A percentile compares a stretch with the other conserved stretches of the same genome.
Evolutionary conservation across 92 coral and sea anemone species (phyloP).

Genomic region (Pocillopora grandis): DNA sequence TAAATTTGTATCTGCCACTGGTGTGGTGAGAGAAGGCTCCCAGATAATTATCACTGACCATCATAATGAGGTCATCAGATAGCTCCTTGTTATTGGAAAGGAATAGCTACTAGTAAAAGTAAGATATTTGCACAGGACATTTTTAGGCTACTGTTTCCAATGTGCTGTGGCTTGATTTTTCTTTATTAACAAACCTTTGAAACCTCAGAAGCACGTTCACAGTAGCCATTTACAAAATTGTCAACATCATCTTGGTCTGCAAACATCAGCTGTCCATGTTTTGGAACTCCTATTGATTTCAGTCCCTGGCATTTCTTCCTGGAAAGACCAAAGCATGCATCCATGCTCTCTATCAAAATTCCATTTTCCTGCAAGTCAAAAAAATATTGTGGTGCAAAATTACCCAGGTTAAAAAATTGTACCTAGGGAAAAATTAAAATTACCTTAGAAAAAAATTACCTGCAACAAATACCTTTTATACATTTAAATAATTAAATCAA

Average conservation of each 20-base stretch:
- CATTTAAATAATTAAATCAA: too few relatives aligned
- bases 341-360: conserved; percentile 52
- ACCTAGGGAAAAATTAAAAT: neutral
- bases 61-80: too few relatives aligned
- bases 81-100: too few relatives aligned
- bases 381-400: neutral
- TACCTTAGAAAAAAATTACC: neutral
- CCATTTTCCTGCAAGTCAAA: conserved; percentile 35
- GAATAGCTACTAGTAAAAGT: too few relatives aligned
- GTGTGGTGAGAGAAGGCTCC: too few relatives aligned
- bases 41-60: too few relatives aligned
- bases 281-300: conserved; percentile 27
- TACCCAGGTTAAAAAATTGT: neutral
- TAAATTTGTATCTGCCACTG: too few relatives aligned
- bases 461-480: too few relatives aligned
- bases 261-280: conserved; percentile 45
- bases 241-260: conserved; percentile 68
- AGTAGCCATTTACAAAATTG: conserved; percentile 55
- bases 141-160: too few relatives aligned
- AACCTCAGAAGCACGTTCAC: too few relatives aligned
- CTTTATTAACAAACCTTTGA: neutral
- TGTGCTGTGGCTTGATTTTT: too few relatives aligned
- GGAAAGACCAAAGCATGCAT: conserved; percentile 62
- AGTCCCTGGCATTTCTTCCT: conserved; percentile 42
- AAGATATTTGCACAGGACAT: too few relatives aligned